Percentiles rank a stretch among this genome's conserved stretches.
Evolutionary conservation across 2,113 vertebrate genomes (phyloP).

Genomic region (Brachyhypopomus gauderio): DNA sequence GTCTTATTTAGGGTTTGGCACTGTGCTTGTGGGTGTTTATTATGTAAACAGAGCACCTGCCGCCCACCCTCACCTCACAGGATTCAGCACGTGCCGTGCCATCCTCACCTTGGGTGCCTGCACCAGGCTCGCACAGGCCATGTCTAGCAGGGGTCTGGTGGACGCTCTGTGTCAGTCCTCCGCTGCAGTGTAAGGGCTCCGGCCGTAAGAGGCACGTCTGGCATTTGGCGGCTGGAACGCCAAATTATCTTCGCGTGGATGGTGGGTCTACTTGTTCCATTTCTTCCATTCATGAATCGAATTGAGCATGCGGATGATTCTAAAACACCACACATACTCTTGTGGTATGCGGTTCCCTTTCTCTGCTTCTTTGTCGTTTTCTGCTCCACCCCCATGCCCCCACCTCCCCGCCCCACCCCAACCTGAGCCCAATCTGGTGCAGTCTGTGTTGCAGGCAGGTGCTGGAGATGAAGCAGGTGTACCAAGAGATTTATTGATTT

Average conservation of each 20-base stretch:
- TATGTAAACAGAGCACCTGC: constrained; percentile 63
- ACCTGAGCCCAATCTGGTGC: neutral
- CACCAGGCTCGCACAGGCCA: neutral
- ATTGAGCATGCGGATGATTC: neutral
- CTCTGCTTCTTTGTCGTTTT: constrained; percentile 6
- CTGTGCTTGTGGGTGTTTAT: constrained; percentile 56
- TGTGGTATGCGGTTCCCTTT: neutral
- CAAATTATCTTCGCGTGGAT: neutral
- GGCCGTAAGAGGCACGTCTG: too few relatives aligned
- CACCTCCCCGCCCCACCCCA: too few relatives aligned
- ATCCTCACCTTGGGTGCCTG: constrained; percentile 25
- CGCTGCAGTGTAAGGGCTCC: too few relatives aligned
- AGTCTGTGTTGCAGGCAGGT: constrained; percentile 50
- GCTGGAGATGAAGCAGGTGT: constrained; percentile 57
- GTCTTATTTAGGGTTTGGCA: constrained; percentile 57
- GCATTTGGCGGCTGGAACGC: neutral
- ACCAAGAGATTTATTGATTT: constrained; percentile 58
- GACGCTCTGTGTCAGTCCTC: too few relatives aligned
- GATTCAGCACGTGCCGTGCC: constrained; percentile 57
- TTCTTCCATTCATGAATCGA: neutral
- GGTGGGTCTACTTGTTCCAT: too few relatives aligned
- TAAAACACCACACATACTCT: neutral
- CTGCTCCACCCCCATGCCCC: neutral
- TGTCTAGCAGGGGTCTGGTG: neutral
- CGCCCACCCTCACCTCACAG: constrained; percentile 49